These are phyloP conservation scores for Chymomyza costata DNA, from an alignment of 1,140 invertebrate genomes.

Conservation along the genomic window DNA sequence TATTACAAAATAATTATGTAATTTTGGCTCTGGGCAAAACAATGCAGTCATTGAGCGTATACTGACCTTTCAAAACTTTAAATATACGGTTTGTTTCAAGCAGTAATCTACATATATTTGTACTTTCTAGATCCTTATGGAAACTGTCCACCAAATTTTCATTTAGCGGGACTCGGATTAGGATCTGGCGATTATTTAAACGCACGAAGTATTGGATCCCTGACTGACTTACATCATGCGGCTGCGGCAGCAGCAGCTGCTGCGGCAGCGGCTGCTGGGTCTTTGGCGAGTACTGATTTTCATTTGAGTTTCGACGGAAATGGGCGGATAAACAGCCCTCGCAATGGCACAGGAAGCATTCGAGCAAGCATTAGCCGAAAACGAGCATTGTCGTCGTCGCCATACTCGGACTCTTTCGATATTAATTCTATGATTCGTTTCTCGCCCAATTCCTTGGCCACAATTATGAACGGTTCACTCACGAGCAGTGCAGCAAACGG, in stretches of 20 bases:
- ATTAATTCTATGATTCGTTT: conserved; percentile 96
- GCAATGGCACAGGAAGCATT: conserved; percentile 77
- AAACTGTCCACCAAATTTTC: conserved; percentile 58
- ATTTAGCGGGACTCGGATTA: conserved; percentile 59
- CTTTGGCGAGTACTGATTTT: conserved; percentile 84
- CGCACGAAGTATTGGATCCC: conserved; percentile 45
- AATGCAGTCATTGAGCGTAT: no score
- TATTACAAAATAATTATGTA: no score
- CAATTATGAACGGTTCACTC: conserved; percentile 91
- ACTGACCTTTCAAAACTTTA: no score
- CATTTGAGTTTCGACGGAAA: conserved; percentile 84
- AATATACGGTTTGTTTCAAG: no score
- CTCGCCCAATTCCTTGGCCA: conserved; percentile 93
- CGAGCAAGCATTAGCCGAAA: conserved; percentile 87
- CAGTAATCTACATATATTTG: no score
- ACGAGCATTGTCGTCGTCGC: conserved; percentile 93
- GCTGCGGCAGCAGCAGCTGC: conserved; percentile 56
- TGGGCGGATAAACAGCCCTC: conserved; percentile 75
- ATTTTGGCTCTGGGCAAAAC: no score
- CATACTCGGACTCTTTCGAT: conserved; percentile 95
- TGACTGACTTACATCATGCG: conserved; percentile 61
- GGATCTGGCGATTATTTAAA: conserved; percentile 65
- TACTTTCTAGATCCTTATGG: conserved; percentile 59
- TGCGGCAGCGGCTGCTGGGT: conserved; percentile 71
- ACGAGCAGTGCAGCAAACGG: conserved; percentile 90